Evolutionary conservation across 2,113 vertebrate genomes (phyloP).

Genomic region (Podiceps cristatus): DNA sequence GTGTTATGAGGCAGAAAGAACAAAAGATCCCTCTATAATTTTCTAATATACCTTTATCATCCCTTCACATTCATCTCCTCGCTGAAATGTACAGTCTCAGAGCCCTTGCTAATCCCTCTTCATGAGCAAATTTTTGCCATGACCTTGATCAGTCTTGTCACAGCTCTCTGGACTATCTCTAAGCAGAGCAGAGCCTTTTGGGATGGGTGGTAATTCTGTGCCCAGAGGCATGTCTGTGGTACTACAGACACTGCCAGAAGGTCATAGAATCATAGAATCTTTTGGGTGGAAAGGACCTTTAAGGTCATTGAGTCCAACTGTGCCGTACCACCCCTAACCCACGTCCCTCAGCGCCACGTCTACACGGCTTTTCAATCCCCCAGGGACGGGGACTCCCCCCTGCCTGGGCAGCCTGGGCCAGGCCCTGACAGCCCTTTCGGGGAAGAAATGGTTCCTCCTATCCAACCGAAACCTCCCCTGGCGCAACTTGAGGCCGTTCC

Average conservation of each 20-base stretch:
- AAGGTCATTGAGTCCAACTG: too few relatives aligned
- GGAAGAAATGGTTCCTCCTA: too few relatives aligned
- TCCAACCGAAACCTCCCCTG: too few relatives aligned
- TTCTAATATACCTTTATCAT: constrained; percentile 15
- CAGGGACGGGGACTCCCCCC: too few relatives aligned
- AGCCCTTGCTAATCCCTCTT: background rate
- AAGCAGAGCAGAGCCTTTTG: background rate
- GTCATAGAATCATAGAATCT: background rate
- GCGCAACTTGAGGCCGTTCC: too few relatives aligned
- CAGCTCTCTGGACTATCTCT: background rate
- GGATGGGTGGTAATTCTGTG: background rate
- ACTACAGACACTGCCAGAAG: background rate
- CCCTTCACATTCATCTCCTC: background rate
- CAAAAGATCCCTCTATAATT: constrained; percentile 9
- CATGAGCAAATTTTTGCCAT: background rate
- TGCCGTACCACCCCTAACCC: too few relatives aligned
- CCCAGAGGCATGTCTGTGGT: fast-evolving
- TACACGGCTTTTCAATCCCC: too few relatives aligned
- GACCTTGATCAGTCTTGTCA: background rate
- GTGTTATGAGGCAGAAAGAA: constrained; percentile 37
- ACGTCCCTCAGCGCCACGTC: too few relatives aligned
- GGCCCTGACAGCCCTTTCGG: too few relatives aligned
- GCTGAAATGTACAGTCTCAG: background rate
- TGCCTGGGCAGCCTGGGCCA: too few relatives aligned
- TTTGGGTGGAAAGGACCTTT: too few relatives aligned